A percentile compares a stretch with the other conserved stretches of the same genome.
Conservation (phyloP, 2,797 vertebrate species). For the Sus cebifrons region DNA sequence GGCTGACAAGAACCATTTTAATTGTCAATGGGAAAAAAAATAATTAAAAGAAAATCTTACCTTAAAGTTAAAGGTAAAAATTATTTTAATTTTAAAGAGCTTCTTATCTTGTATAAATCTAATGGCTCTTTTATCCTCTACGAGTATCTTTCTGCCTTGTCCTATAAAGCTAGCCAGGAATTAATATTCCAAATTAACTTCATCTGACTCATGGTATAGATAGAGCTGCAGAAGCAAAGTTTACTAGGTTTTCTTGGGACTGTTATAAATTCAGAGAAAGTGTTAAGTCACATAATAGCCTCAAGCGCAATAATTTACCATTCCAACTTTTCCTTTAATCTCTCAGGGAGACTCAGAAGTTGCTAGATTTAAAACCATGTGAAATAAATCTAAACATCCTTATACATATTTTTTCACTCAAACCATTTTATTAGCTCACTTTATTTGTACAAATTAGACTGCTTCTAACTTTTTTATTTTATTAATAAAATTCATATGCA, state of each 20-base stretch:
- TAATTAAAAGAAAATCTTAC: not conserved
- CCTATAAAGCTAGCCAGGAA: not conserved
- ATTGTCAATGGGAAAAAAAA: not conserved
- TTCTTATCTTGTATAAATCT: not conserved
- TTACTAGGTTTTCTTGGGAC: not conserved
- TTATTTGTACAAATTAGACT: not conserved
- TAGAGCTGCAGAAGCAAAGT: not conserved
- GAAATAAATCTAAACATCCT: not conserved
- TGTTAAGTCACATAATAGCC: too few relatives aligned
- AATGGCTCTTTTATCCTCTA: not conserved
- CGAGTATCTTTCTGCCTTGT: not conserved
- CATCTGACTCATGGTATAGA: not conserved
- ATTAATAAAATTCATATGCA: not conserved
- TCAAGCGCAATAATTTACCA: not conserved
- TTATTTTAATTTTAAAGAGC: constrained; percentile 22
- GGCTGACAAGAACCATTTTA: not conserved
- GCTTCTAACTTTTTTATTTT: not conserved
- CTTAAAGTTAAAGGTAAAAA: not conserved
- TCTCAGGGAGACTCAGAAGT: not conserved
- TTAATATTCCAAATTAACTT: not conserved
- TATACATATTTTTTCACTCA: not conserved
- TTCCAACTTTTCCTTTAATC: not conserved
- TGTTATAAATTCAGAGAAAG: not conserved
- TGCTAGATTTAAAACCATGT: not conserved
- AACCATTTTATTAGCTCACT: not conserved